Percentiles rank a stretch among this genome's conserved stretches.
Evolutionary conservation across 2,888 invertebrate species (phyloP).

Genomic region (Catocala nupta): DNA sequence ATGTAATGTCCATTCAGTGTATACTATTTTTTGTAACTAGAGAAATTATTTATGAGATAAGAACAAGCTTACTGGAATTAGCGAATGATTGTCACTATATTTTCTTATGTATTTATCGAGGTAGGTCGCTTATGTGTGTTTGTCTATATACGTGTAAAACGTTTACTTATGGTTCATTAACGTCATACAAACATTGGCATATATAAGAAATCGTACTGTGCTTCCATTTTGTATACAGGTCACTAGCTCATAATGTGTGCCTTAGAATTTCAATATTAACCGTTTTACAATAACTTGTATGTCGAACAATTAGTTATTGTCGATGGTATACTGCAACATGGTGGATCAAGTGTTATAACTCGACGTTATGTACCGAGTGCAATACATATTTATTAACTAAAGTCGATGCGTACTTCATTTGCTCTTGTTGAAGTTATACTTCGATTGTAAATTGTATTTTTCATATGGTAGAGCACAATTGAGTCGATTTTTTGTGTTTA

Average conservation of each 20-base stretch:
- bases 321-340: constrained; percentile 34
- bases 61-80: constrained; percentile 81
- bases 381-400: constrained; percentile 79
- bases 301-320: constrained; percentile 25
- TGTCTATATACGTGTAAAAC: constrained; percentile 78
- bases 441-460: constrained; percentile 44
- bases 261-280: constrained; percentile 66
- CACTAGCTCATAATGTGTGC: constrained; percentile 75
- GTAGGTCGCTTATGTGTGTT: constrained; percentile 84
- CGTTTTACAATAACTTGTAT: constrained; percentile 54
- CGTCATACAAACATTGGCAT: constrained; percentile 48
- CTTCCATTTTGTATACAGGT: constrained; percentile 66
- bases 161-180: constrained; percentile 70
- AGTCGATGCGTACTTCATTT: constrained; percentile 43
- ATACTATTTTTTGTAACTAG: constrained; percentile 86
- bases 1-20: constrained; percentile 74
- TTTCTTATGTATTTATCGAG: constrained; percentile 86
- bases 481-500: constrained; percentile 50
- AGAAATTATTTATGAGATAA: constrained; percentile 87
- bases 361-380: constrained; percentile 69
- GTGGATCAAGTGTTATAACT: constrained; percentile 52
- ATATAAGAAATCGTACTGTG: constrained; percentile 51
- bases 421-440: constrained; percentile 47
- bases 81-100: constrained; percentile 82
- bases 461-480: constrained; percentile 48